Base-by-base conservation (phyloP, 1,140 invertebrate species). In the Mya arenaria region DNA sequence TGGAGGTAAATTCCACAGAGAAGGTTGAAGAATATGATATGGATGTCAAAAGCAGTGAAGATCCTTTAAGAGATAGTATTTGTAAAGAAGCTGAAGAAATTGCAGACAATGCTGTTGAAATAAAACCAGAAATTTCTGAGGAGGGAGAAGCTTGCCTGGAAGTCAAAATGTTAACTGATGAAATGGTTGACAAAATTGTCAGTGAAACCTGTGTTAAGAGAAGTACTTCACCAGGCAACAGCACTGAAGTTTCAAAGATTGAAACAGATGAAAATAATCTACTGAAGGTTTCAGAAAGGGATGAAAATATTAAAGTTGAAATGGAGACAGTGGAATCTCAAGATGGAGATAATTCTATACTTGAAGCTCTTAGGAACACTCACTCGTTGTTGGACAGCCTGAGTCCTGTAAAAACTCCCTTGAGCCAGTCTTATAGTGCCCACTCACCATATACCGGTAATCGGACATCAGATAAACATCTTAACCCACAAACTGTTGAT, bases 351-450 rank as follows among this genome's bases (percentile, higher is more conserved):
- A 48, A 34, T 25, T 65, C 60, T 15, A 56, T 78, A 15, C 34
- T 37, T 37, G 74, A 78, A 62, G 74, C 74, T 34, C 37, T 78
- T 30, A 78, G 32, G 15, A 34, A 23, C 19, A 60, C 74, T 34
- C 74, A 78, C 56, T 52, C 74, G 0, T 56, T 78, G 32, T 44
- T 78, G 19, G 62, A 78, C 48, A 78, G 74, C 48, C 34, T 78
- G 13, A 78, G 74, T 56, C 74, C 74, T 34, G 62, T 63, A 17
- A 78, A 44, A n/a, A n/a, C n/a, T n/a, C n/a, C n/a, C n/a, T n/a
- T n/a, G n/a, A n/a, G n/a, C n/a, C n/a, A n/a, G n/a, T n/a, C n/a
- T n/a, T n/a, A n/a, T n/a, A n/a, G n/a, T n/a, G n/a, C n/a, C n/a
- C n/a, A n/a, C n/a, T n/a, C n/a, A n/a, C n/a, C n/a, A n/a, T n/a